Evolutionary conservation across 2,888 invertebrate genomes (phyloP), one percentile per base, ranked within the genome.

Genomic region (Rhabditoides inermis): DNA sequence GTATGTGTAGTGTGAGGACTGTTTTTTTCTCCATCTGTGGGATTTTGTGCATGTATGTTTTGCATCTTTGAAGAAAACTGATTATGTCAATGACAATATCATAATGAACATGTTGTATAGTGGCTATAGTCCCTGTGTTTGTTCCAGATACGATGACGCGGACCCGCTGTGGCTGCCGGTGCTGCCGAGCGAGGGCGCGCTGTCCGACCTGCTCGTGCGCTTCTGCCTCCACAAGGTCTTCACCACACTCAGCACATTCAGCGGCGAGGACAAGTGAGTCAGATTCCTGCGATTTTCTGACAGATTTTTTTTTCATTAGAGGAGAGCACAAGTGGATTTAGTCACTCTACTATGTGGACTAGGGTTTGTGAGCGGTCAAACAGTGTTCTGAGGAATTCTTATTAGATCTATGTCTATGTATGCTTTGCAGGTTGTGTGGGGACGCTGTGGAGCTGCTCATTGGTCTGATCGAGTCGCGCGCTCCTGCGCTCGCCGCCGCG

Each of bases 221-320:
- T 85, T 84, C 72, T 77, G 86, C 22, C 72, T 87, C 40, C 81
- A 82, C 18, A 85, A 85, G 77, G 80, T 86, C 27, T 81, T 84
- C 58, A 81, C 81, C 12, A 84, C 84, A 69, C 78, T 87, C 18
- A 39, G 49, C 15, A 58, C 58, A 44, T 63, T 68, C 46, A 53
- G 67, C 12, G 58, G 62, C 10, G 72, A 72, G 47, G 53, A 53
- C 23, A 63, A 49, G 68, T 69, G 27, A 49, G 58, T 45, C n/a
- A n/a, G n/a, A n/a, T n/a, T n/a, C n/a, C n/a, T n/a, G 12, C 40
- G 26, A 5, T 23, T 27, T 44, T 44, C 32, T 32, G 15, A 15
- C 32, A 10, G 32, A 10, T 15, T 32, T 5, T 20, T 26, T 42
- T n/a, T n/a, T 23, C 5, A 5, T 26, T 25, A 23, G 10, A 7